These are phyloP conservation scores for Uloborus diversus DNA, from an alignment of 1,140 invertebrate genomes.

Conservation along the genomic window DNA sequence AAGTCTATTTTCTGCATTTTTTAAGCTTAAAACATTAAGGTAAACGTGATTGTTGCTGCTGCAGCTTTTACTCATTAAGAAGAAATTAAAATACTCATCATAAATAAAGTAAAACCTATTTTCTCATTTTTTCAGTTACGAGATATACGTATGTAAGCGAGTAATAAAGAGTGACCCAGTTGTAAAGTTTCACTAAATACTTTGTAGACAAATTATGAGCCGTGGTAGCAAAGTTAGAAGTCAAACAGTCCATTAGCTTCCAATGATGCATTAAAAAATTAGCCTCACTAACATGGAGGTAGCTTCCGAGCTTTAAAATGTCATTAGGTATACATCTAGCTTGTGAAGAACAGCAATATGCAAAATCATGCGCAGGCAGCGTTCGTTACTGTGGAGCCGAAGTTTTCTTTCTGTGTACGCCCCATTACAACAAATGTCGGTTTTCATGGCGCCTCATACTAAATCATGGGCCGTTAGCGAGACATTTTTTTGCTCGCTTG, in stretches of 20 bases:
- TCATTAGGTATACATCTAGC: conserved; percentile 9
- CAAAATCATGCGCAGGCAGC: conserved; percentile 13
- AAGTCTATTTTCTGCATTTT: no score
- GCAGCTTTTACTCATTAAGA: no score
- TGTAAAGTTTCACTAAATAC: no score
- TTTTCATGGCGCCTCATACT: background rate
- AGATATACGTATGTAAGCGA: no score
- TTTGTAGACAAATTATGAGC: background rate
- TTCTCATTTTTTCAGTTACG: no score
- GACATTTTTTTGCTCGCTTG: conserved; percentile 6
- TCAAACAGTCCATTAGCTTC: conserved; percentile 16
- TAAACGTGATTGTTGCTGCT: no score
- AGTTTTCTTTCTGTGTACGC: conserved; percentile 17
- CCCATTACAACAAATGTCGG: conserved; percentile 36
- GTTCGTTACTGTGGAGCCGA: background rate
- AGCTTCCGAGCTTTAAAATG: conserved; percentile 4
- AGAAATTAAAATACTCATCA: no score
- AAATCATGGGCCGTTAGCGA: conserved; percentile 18
- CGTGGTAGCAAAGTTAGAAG: conserved; percentile 3
- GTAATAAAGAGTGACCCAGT: no score
- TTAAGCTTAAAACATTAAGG: no score
- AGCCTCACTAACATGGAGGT: background rate
- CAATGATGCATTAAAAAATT: background rate
- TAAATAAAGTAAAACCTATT: no score
- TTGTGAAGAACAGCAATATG: conserved; percentile 9